Base-by-base conservation (phyloP, 2,797 vertebrate genomes). In the Cuculus canorus region DNA sequence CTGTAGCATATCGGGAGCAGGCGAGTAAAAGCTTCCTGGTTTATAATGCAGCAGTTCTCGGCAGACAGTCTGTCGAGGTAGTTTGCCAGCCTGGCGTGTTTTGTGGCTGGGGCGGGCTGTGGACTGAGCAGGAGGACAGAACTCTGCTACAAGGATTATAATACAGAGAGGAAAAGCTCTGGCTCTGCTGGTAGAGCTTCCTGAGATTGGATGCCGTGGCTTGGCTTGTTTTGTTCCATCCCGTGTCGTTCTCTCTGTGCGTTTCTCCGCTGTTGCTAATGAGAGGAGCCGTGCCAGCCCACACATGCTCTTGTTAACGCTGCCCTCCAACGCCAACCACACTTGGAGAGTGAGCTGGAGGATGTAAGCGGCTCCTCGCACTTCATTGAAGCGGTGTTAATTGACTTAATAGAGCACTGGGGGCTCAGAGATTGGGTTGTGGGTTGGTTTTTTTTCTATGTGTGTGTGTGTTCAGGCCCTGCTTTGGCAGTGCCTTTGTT, bases 11-110 rank as follows among this genome's bases (percentile, higher is more conserved):
- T 47, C 86, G 90, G 84, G 52, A 53, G 79, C 85, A 77, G 71
- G 79, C 88, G 84, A 82, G 71, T 35, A 64, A 85, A 90, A 87
- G 80, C 73, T 95, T 90, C 79, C 73, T 92, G 83, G 27, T 91
- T 90, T 86, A 19, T 61, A 47, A 37, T 52, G 71, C 73, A 57
- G 19, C 82, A 60, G 75, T 54, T 88, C 91, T 70, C 92, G 33
- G 65, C 84, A 88, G 87, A 68, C 94, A 61, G 80, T 43, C 85
- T 90, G 86, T 52, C 16, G 52, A 84, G 86, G 89, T 91, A 81
- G 90, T 88, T 92, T 88, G 86, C 77, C 92, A 90, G 71, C 94
- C 94, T 94, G 77, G 76, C 81, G 11, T 60, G 52, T 87, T 88
- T 68, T n/a, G 48, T 73, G 61, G 91, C 73, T 50, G 68, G 89